A percentile compares a stretch with the other conserved stretches of the same genome.
phyloP scores from a whole-genome alignment of 2,888 invertebrate genomes.

The Clitarchus hookeri region DNA sequence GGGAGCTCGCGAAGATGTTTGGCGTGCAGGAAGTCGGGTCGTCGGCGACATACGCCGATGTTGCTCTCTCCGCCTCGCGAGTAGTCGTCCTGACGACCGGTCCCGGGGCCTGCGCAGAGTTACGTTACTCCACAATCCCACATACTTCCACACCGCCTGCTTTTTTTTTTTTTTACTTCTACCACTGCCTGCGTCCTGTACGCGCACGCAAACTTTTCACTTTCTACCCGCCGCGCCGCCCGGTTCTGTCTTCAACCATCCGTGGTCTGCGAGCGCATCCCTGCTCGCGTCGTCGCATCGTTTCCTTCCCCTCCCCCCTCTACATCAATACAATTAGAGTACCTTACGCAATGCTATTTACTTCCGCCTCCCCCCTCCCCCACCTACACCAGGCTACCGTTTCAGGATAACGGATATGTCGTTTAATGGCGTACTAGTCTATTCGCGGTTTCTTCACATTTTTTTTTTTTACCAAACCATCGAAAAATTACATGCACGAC shows the following conservation, averaged over 20 bases:
- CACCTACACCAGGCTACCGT: too few relatives aligned
- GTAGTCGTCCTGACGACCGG: not conserved
- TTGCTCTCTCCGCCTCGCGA: not conserved
- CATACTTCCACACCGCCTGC: not conserved
- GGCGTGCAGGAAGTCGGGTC: too few relatives aligned
- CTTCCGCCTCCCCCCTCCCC: too few relatives aligned
- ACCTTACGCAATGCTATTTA: too few relatives aligned
- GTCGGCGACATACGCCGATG: not conserved
- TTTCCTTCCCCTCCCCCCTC: too few relatives aligned
- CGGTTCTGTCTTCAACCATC: not conserved
- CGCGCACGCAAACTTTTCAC: not conserved
- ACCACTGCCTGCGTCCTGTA: not conserved
- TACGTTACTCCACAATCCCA: slow-evolving; percentile 14
- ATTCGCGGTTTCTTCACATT: too few relatives aligned
- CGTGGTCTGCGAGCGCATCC: not conserved
- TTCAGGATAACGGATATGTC: too few relatives aligned
- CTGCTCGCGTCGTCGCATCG: not conserved
- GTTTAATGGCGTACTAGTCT: too few relatives aligned
- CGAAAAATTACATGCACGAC: too few relatives aligned
- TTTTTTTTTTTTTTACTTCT: not conserved
- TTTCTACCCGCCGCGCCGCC: not conserved
- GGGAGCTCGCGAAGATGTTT: too few relatives aligned
- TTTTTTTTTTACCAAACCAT: too few relatives aligned
- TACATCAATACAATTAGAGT: too few relatives aligned
- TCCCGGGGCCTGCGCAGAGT: not conserved